These are phyloP conservation scores for Aratinga solstitialis DNA, from an alignment of 2,797 vertebrate genomes.

Conservation along the genomic window DNA sequence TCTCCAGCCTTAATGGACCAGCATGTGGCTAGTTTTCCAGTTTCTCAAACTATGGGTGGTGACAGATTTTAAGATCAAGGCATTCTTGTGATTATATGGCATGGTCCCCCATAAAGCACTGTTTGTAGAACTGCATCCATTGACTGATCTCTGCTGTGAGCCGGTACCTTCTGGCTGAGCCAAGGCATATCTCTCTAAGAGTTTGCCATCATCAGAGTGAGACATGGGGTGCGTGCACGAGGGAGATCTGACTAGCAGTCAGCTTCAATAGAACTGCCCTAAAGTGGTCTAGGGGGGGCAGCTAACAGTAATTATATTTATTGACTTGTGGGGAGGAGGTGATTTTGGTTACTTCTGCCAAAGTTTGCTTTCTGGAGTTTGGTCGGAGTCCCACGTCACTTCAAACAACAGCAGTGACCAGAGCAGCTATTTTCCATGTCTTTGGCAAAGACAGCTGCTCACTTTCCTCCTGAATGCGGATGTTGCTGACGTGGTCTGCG, in stretches of 20 bases:
- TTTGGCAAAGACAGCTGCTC: not conserved
- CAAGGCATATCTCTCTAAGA: not conserved
- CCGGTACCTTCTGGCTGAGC: not conserved
- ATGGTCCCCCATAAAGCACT: rapidly evolving
- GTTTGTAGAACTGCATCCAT: not conserved
- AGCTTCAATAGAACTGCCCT: not conserved
- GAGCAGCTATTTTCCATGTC: not conserved
- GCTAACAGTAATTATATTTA: not conserved
- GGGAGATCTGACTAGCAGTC: not conserved
- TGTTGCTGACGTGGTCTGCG: not conserved
- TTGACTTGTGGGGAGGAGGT: not conserved
- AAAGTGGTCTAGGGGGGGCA: not conserved
- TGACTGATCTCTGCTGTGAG: not conserved
- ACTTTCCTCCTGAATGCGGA: not conserved
- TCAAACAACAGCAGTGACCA: not conserved
- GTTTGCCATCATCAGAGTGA: not conserved
- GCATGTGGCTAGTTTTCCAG: not conserved
- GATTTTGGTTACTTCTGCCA: not conserved
- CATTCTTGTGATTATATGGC: not conserved
- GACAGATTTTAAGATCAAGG: not conserved
- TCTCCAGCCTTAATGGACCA: not conserved
- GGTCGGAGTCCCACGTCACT: not conserved
- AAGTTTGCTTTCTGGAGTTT: not conserved
- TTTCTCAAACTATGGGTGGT: not conserved
- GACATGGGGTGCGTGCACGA: rapidly evolving